phyloP scores from a whole-genome alignment of 1,140 invertebrate genomes.

The Zelostemma sp. region DNA sequence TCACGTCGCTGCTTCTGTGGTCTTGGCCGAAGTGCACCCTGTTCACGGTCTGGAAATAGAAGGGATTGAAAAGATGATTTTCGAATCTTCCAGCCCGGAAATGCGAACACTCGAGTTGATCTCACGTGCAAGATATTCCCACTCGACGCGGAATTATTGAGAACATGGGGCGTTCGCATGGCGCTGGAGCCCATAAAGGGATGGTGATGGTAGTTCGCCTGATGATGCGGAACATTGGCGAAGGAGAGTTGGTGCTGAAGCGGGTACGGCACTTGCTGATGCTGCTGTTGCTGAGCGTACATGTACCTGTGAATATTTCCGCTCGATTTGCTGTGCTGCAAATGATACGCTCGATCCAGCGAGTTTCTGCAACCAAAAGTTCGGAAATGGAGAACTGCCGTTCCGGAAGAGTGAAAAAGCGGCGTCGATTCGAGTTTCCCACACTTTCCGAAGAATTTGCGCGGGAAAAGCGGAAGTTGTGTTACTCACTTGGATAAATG shows the following conservation, averaged over 20 bases:
- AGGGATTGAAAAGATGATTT: background rate
- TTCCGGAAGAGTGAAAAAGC: slow-evolving; percentile 37
- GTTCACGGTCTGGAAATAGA: slow-evolving; percentile 57
- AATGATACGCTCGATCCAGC: slow-evolving; percentile 58
- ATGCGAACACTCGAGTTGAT: too few species aligned
- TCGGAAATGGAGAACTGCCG: background rate
- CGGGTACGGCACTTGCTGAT: slow-evolving; percentile 55
- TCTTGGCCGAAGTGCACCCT: slow-evolving; percentile 71
- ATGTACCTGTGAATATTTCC: slow-evolving; percentile 71
- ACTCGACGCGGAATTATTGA: slow-evolving; percentile 76
- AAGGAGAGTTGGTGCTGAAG: slow-evolving; percentile 59
- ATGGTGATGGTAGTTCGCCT: slow-evolving; percentile 61
- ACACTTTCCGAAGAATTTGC: too few species aligned
- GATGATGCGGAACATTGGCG: slow-evolving; percentile 50
- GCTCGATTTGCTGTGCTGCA: slow-evolving; percentile 75
- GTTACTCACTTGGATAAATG: slow-evolving; percentile 73
- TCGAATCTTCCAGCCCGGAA: too few species aligned
- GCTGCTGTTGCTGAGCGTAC: slow-evolving; percentile 68
- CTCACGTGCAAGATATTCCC: slow-evolving; percentile 79
- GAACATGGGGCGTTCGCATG: slow-evolving; percentile 59
- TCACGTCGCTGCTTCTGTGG: slow-evolving; percentile 44
- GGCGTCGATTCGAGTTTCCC: too few species aligned
- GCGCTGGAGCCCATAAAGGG: slow-evolving; percentile 61
- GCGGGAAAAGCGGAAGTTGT: too few species aligned
- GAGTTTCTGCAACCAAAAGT: slow-evolving; percentile 52